Percentiles rank a stretch among this genome's conserved stretches.
These are phyloP conservation scores for Verasper variegatus DNA, from an alignment of 2,113 vertebrate species.

Conservation along the genomic window DNA sequence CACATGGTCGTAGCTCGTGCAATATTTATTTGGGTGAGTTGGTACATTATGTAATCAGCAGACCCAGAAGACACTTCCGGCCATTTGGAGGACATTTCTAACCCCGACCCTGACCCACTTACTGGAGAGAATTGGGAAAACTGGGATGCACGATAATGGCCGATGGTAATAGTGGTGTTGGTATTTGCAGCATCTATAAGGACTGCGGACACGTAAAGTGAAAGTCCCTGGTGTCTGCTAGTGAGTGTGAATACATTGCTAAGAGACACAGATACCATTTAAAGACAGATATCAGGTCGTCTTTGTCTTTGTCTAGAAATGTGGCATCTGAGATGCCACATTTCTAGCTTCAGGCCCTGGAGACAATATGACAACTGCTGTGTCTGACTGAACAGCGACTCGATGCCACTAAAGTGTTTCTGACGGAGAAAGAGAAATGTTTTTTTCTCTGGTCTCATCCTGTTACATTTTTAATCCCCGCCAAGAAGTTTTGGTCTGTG, in stretches of 20 bases:
- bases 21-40: constrained; percentile 72
- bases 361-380: constrained; percentile 19
- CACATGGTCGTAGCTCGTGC: constrained; percentile 43
- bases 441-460: constrained; percentile 7
- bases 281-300: constrained; percentile 6
- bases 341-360: not conserved
- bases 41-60: constrained; percentile 69
- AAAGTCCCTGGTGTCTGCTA: not conserved
- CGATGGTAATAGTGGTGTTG: not conserved
- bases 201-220: constrained; percentile 11
- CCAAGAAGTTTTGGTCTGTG: not conserved
- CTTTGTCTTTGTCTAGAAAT: not conserved
- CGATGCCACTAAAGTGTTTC: constrained; percentile 24
- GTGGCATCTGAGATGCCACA: not conserved
- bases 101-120: constrained; percentile 67
- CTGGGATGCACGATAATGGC: not conserved
- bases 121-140: constrained; percentile 9
- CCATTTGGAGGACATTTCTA: constrained; percentile 45
- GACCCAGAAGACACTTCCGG: constrained; percentile 50
- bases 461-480: not conserved
- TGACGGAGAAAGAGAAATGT: constrained; percentile 12
- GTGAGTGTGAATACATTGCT: too few species aligned
- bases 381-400: constrained; percentile 39
- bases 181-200: not conserved
- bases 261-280: not conserved